Evolutionary conservation across 2,113 vertebrate genomes (phyloP).

Genomic region (Charadrius vociferus): DNA sequence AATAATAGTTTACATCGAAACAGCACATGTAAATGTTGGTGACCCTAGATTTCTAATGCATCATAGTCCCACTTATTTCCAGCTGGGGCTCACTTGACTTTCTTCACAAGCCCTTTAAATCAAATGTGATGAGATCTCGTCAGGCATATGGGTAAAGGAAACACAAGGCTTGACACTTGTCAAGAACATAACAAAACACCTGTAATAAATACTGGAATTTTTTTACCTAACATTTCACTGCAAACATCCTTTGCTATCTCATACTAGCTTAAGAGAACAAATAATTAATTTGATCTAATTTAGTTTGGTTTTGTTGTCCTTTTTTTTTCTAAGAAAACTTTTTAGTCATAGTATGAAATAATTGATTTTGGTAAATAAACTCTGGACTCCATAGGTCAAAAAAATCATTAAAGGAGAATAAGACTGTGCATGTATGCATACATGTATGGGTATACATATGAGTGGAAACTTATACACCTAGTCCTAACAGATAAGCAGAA

Average conservation of each 20-base stretch:
- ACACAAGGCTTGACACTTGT: not conserved
- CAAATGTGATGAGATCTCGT: not conserved
- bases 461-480: not conserved
- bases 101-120: not conserved
- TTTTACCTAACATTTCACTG: not conserved
- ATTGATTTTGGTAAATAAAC: not conserved
- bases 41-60: not conserved
- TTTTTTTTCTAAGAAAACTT: not conserved
- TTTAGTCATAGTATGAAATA: not conserved
- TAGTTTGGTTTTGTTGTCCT: not conserved
- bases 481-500: not conserved
- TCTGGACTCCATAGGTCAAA: not conserved
- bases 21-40: not conserved
- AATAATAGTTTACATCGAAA: not conserved
- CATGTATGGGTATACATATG: rapidly evolving
- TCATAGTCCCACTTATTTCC: not conserved
- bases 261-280: not conserved
- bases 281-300: not conserved
- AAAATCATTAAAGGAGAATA: not conserved
- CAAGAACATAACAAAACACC: not conserved
- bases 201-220: not conserved
- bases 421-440: not conserved
- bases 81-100: not conserved
- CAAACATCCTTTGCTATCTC: not conserved
- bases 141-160: not conserved